Evolutionary conservation across 1,140 invertebrate genomes (phyloP).

Genomic region (Trachymyrmex cornetzi): DNA sequence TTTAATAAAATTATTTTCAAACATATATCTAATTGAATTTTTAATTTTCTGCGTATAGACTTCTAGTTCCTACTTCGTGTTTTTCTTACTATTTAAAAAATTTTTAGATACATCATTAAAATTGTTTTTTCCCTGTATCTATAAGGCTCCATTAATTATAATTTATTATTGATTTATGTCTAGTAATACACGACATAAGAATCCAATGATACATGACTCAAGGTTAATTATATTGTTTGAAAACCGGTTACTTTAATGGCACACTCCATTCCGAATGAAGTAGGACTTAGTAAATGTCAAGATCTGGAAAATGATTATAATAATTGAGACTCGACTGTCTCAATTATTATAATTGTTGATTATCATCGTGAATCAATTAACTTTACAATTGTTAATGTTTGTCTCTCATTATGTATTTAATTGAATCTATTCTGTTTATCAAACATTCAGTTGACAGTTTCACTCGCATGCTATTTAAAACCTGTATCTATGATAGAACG

Average conservation of each 20-base stretch:
- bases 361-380: slow-evolving; percentile 49
- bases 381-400: not conserved
- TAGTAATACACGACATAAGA: not conserved
- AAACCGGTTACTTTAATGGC: not conserved
- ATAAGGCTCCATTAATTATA: not conserved
- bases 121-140: not conserved
- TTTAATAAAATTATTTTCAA: no score
- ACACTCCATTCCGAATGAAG: not conserved
- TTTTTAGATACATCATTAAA: no score
- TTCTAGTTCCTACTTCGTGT: no score
- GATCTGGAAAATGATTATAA: slow-evolving; percentile 46
- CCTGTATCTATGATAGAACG: no score
- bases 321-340: slow-evolving; percentile 61
- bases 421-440: not conserved
- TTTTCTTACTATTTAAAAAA: no score
- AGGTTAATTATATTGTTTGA: not conserved
- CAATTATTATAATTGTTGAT: no score
- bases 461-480: not conserved
- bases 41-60: no score
- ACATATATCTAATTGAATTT: no score
- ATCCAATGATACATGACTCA: not conserved
- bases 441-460: slow-evolving; percentile 8
- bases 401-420: slow-evolving; percentile 16
- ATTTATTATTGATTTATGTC: not conserved
- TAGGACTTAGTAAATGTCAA: not conserved